Evolutionary conservation across 2,888 invertebrate species (phyloP), one percentile per base, ranked within the genome.

Genomic region (Dysmachus trigonus): DNA sequence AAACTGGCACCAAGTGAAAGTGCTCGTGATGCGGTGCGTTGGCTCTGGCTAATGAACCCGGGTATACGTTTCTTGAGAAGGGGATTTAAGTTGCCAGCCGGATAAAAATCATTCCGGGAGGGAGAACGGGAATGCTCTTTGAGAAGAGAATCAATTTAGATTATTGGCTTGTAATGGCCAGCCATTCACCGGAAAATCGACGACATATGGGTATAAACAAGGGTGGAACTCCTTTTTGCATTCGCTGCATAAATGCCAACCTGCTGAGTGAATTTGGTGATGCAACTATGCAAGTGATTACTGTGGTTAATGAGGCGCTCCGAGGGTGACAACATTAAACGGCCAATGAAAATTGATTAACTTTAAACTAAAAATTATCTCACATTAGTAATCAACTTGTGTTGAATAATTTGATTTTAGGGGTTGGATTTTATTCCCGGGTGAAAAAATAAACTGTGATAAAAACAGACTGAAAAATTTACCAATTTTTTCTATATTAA

Each of bases 141-240:
- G 31, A 18, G 2, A 31, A 73, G 72, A 51, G 82, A 87, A 91
- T 90, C 92, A 92, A 92, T 89, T 86, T 89, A 81, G 86, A 35
- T 87, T 88, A 88, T 87, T 87, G 86, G 87, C 87, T 72, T 87
- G 87, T 87, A 87, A 87, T 87, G 87, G 86, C 62, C 85, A 87
- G 74, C 82, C 86, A 86, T 87, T 87, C 85, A 86, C 31, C 33
- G 82, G 74, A 81, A 87, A 87, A 87, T 87, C 81, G 73, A 85
- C 76, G 87, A 87, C 87, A 87, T 87, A 87, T 87, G 87, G 79
- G 86, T 85, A 86, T 87, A 87, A 87, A 87, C 86, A 87, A 73
- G 86, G 84, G 72, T 84, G 38, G 38, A 10, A 35, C 27, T 79
- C 30, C 41, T 13, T 35, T 10, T 5, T 27, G 27, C 47, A 82